Evolutionary conservation across 2,797 vertebrate species (phyloP).

Genomic region (Fistularia commersonii): DNA sequence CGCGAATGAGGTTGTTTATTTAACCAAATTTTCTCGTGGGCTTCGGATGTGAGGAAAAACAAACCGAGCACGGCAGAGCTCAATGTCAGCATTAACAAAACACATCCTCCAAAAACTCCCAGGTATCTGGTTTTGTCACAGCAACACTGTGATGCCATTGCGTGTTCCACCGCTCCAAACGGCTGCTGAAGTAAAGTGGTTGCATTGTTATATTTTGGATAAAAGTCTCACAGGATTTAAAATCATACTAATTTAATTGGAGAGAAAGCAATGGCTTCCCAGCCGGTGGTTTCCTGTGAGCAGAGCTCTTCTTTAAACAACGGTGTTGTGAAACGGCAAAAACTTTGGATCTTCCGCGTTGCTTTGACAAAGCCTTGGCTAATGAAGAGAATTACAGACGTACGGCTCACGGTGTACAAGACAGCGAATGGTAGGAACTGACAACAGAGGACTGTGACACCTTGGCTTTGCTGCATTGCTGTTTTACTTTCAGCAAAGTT

Average conservation of each 20-base stretch:
- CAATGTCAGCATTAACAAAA: slow-evolving; percentile 51
- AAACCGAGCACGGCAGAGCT: slow-evolving; percentile 60
- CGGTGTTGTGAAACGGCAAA: too few species aligned
- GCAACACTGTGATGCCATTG: not conserved
- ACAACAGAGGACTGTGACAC: slow-evolving; percentile 8
- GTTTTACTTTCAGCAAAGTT: slow-evolving; percentile 2
- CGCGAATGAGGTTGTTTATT: slow-evolving; percentile 69
- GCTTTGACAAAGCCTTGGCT: slow-evolving; percentile 6
- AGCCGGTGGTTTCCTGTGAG: not conserved
- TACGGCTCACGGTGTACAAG: not conserved
- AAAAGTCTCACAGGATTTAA: too few species aligned
- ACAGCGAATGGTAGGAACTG: too few species aligned
- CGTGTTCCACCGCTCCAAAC: too few species aligned
- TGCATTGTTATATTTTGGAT: not conserved
- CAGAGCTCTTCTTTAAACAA: too few species aligned
- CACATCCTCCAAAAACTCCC: slow-evolving; percentile 21
- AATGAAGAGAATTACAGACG: slow-evolving; percentile 4
- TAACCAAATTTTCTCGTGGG: slow-evolving; percentile 62
- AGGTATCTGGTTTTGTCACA: not conserved
- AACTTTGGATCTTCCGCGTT: not conserved
- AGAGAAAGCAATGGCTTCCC: too few species aligned
- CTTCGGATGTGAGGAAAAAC: slow-evolving; percentile 43
- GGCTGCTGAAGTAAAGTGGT: too few species aligned
- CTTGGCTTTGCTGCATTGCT: slow-evolving; percentile 1
- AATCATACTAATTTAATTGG: too few species aligned